Evolutionary conservation across 2,888 invertebrate species (phyloP).

Genomic region (Meiosimyza decipiens): DNA sequence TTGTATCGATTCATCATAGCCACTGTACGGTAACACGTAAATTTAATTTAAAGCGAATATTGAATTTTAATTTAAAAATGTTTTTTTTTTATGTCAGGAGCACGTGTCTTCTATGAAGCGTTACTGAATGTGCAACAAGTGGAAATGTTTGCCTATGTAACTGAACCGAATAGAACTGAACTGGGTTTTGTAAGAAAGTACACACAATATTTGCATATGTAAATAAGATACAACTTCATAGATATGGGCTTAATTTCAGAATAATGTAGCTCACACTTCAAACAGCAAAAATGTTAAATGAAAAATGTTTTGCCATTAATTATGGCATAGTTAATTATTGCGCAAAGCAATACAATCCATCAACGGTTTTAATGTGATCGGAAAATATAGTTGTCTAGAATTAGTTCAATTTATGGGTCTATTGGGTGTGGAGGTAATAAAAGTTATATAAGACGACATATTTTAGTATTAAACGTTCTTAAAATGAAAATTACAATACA

Average conservation of each 20-base stretch:
- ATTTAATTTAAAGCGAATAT: constrained; percentile 6
- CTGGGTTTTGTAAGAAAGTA: neutral
- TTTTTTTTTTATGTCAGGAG: neutral
- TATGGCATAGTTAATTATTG: too few species aligned
- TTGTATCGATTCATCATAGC: constrained; percentile 5
- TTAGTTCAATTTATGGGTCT: too few species aligned
- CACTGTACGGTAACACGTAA: neutral
- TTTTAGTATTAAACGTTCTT: constrained; percentile 41
- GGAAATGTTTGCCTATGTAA: neutral
- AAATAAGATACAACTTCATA: neutral
- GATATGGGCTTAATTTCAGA: too few species aligned
- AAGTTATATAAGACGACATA: too few species aligned
- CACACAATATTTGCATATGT: constrained; percentile 26
- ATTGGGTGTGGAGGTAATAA: neutral
- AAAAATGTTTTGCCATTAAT: too few species aligned
- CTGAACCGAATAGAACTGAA: too few species aligned
- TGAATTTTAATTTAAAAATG: constrained; percentile 2
- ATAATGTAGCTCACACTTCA: too few species aligned
- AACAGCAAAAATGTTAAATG: too few species aligned
- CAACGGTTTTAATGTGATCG: too few species aligned
- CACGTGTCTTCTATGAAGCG: constrained; percentile 12
- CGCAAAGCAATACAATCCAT: too few species aligned
- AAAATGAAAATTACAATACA: constrained; percentile 39
- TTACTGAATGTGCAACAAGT: constrained; percentile 28
- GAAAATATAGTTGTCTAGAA: too few species aligned